Evolutionary conservation across 2,797 vertebrate species (phyloP).

Genomic region (Ispidina picta): DNA sequence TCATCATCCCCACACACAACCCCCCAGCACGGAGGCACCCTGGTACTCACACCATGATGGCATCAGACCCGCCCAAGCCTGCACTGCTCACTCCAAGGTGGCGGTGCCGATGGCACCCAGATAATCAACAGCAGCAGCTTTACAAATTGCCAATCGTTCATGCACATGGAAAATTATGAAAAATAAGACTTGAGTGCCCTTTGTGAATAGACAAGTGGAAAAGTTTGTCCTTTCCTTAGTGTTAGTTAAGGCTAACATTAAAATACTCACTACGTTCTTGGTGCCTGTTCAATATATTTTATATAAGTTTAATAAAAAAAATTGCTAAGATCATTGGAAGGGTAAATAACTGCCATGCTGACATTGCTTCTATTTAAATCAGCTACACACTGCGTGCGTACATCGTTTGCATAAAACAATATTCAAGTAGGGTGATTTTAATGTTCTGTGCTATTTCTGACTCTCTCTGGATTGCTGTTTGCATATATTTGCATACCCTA

Average conservation of each 20-base stretch:
- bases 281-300: slow-evolving; percentile 58
- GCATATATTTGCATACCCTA: slow-evolving; percentile 88
- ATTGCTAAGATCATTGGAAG: slow-evolving; percentile 71
- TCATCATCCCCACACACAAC: not conserved
- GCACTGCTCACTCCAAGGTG: not conserved
- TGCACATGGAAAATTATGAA: not conserved
- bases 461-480: slow-evolving; percentile 84
- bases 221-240: slow-evolving; percentile 38
- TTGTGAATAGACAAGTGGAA: not conserved
- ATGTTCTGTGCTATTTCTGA: slow-evolving; percentile 85
- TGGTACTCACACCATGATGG: fast-evolving
- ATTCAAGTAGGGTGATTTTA: slow-evolving; percentile 83
- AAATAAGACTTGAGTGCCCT: slow-evolving; percentile 41
- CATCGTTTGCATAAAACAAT: slow-evolving; percentile 81
- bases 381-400: slow-evolving; percentile 78
- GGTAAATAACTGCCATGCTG: slow-evolving; percentile 70
- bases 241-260: slow-evolving; percentile 69
- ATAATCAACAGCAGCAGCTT: slow-evolving; percentile 17
- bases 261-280: slow-evolving; percentile 20
- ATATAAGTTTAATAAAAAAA: slow-evolving; percentile 72
- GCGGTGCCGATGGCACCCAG: not conserved
- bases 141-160: not conserved
- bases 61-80: fast-evolving
- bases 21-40: not conserved
- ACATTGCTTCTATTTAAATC: slow-evolving; percentile 79